phyloP scores from a whole-genome alignment of 1,140 invertebrate genomes.

The Trichonephila clavipes region DNA sequence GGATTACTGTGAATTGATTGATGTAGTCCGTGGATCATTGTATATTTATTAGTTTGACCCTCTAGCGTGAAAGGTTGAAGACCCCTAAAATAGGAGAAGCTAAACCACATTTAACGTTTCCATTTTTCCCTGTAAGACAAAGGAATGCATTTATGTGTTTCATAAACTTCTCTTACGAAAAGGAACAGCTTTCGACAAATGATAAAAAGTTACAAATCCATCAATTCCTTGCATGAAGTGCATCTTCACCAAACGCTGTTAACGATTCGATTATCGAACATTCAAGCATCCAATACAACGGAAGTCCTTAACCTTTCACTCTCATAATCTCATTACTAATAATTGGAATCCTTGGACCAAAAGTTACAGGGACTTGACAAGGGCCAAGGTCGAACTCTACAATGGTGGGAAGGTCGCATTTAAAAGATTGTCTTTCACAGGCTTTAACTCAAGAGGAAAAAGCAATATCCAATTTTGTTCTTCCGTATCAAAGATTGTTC shows the following conservation, averaged over 20 bases:
- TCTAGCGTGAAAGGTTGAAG: no score
- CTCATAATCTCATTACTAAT: neutral
- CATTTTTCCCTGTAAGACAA: no score
- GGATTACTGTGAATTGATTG: no score
- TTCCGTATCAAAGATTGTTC: neutral
- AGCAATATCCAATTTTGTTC: neutral
- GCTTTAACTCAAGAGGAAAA: neutral
- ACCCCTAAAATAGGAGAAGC: no score
- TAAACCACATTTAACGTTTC: no score
- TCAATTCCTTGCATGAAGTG: neutral
- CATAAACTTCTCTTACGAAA: no score
- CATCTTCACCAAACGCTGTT: neutral
- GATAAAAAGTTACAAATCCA: no score
- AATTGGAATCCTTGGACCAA: neutral
- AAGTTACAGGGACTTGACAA: neutral
- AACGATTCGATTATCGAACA: neutral
- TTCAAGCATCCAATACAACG: neutral
- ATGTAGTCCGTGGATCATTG: no score
- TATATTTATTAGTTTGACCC: no score
- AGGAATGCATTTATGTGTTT: no score
- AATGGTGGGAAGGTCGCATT: neutral
- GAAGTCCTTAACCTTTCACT: neutral
- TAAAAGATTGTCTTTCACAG: neutral
- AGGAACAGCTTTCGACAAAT: no score
- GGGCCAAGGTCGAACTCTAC: neutral